These are phyloP conservation scores for Zosterops pallidus DNA, from an alignment of 2,113 vertebrate genomes.

Conservation along the genomic window DNA sequence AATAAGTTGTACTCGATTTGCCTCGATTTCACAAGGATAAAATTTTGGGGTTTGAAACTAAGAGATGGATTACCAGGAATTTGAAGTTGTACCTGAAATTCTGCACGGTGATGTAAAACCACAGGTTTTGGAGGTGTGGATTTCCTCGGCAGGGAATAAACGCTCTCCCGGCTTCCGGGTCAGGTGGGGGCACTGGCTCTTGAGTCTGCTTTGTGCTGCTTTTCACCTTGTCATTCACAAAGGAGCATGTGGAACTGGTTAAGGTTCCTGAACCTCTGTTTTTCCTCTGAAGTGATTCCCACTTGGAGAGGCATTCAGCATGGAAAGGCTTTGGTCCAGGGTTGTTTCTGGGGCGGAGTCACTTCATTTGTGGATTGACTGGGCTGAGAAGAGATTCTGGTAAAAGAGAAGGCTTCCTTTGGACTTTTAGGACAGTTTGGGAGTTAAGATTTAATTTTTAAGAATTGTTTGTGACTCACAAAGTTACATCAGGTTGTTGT, in stretches of 20 bases:
- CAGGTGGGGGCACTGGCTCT: background rate
- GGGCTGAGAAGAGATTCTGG: background rate
- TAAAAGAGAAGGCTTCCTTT: background rate
- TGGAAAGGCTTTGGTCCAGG: background rate
- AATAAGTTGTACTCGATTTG: background rate
- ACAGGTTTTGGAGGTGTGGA: rapidly evolving
- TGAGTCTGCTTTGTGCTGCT: background rate
- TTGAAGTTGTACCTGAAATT: background rate
- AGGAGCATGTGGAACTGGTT: background rate
- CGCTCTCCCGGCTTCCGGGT: background rate
- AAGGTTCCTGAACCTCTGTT: background rate
- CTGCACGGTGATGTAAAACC: background rate
- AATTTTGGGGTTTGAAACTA: background rate
- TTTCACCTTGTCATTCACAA: background rate
- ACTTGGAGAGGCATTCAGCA: background rate
- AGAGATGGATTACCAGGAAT: background rate
- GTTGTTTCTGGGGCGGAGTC: background rate
- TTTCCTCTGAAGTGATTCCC: background rate
- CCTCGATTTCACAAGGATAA: background rate
- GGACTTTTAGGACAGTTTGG: background rate
- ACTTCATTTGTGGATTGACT: background rate
- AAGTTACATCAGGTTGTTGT: background rate
- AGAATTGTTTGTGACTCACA: background rate
- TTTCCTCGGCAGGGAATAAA: background rate
- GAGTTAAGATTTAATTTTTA: background rate